Evolutionary conservation across 2,797 vertebrate genomes (phyloP).

Genomic region (Hafferia zeledoni): DNA sequence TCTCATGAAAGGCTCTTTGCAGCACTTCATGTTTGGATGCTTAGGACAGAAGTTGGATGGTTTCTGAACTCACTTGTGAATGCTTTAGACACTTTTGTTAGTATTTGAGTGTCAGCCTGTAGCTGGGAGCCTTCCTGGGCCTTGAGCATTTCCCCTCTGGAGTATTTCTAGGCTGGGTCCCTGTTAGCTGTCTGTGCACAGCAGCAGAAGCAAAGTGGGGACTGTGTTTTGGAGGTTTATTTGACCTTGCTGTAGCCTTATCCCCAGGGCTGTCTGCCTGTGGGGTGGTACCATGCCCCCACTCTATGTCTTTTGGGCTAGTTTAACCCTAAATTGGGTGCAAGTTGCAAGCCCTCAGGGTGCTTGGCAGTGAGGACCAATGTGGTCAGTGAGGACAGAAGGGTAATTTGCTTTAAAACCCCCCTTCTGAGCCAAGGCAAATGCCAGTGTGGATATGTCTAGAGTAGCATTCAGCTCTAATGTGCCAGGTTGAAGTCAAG

Average conservation of each 20-base stretch:
- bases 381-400: background rate
- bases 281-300: background rate
- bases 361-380: background rate
- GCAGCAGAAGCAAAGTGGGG: background rate
- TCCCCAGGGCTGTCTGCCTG: background rate
- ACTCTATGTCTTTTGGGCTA: background rate
- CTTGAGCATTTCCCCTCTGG: background rate
- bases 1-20: background rate
- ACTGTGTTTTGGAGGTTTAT: background rate
- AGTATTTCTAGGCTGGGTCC: background rate
- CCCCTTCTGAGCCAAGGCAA: background rate
- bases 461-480: background rate
- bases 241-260: background rate
- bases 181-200: background rate
- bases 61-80: background rate
- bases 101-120: background rate
- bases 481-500: background rate
- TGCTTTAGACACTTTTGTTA: background rate
- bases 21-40: background rate
- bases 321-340: background rate
- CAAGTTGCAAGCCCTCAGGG: background rate
- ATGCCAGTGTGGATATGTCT: rapidly evolving
- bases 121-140: background rate
- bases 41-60: background rate
- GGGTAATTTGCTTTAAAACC: background rate